phyloP scores from a whole-genome alignment of 2,888 invertebrate genomes.

The Creontiades dilutus region DNA sequence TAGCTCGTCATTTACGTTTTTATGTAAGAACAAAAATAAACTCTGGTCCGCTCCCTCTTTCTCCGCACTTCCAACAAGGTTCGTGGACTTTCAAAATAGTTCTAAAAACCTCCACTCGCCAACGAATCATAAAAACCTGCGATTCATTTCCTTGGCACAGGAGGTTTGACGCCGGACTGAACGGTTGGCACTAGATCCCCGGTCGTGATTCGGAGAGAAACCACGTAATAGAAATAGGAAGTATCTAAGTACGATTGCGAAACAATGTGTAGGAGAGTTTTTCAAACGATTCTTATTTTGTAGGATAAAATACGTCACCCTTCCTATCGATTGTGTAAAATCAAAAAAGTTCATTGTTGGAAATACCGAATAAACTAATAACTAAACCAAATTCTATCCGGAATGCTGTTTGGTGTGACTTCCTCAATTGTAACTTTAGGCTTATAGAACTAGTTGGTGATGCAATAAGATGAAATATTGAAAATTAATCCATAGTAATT shows the following conservation, averaged over 20 bases:
- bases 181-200: background rate
- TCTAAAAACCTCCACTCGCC: background rate
- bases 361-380: no score
- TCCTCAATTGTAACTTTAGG: no score
- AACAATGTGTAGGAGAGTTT: background rate
- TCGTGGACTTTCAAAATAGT: conserved; percentile 10
- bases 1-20: conserved; percentile 9
- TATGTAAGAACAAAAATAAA: conserved; percentile 33
- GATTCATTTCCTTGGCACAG: conserved; percentile 26
- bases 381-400: no score
- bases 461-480: no score
- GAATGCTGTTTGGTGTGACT: no score
- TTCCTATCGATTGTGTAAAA: no score
- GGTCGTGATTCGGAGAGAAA: background rate
- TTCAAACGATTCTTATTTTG: background rate
- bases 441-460: no score
- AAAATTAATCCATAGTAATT: no score
- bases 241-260: background rate
- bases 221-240: background rate
- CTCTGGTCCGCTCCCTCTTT: background rate
- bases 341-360: no score
- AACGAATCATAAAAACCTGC: background rate
- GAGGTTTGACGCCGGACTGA: background rate
- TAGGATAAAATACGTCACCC: background rate
- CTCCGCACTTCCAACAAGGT: background rate